Conservation (phyloP, 1,140 invertebrate genomes). For the Pseudomyrmex sp. region DNA sequence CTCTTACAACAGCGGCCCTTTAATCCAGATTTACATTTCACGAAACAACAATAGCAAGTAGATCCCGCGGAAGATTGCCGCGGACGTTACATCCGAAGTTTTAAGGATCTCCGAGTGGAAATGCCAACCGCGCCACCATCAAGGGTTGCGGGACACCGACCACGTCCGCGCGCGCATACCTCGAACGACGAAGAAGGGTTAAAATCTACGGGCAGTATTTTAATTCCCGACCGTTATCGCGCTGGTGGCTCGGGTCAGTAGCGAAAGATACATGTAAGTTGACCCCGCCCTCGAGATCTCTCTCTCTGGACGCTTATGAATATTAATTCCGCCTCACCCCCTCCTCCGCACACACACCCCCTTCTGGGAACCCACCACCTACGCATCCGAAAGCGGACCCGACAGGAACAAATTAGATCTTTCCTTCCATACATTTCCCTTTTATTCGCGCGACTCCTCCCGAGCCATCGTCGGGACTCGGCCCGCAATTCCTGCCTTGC, state of each 20-base stretch:
- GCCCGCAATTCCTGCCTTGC: constrained; percentile 45
- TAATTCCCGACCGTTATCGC: constrained; percentile 84
- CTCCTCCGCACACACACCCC: constrained; percentile 35
- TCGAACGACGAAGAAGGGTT: constrained; percentile 75
- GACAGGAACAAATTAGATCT: constrained; percentile 86
- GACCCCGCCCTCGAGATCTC: constrained; percentile 85
- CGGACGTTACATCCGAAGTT: constrained; percentile 55
- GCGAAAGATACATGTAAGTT: constrained; percentile 86
- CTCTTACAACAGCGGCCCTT: constrained; percentile 38
- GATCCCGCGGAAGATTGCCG: constrained; percentile 53
- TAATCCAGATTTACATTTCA: constrained; percentile 71
- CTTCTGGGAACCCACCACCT: constrained; percentile 49
- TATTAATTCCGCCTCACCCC: constrained; percentile 82
- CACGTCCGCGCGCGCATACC: constrained; percentile 25
- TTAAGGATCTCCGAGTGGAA: constrained; percentile 59
- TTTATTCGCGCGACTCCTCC: constrained; percentile 79
- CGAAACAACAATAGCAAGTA: constrained; percentile 56
- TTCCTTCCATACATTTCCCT: constrained; percentile 85
- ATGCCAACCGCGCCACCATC: background rate
- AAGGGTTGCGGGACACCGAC: constrained; percentile 27
- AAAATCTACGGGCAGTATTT: constrained; percentile 83
- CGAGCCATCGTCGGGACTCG: constrained; percentile 54
- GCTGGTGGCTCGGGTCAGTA: constrained; percentile 82
- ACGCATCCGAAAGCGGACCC: constrained; percentile 79
- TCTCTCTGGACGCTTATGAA: constrained; percentile 85